Percentiles rank a stretch among this genome's conserved stretches.
Conservation (phyloP, 2,113 vertebrate species). For the Caranx ignobilis region DNA sequence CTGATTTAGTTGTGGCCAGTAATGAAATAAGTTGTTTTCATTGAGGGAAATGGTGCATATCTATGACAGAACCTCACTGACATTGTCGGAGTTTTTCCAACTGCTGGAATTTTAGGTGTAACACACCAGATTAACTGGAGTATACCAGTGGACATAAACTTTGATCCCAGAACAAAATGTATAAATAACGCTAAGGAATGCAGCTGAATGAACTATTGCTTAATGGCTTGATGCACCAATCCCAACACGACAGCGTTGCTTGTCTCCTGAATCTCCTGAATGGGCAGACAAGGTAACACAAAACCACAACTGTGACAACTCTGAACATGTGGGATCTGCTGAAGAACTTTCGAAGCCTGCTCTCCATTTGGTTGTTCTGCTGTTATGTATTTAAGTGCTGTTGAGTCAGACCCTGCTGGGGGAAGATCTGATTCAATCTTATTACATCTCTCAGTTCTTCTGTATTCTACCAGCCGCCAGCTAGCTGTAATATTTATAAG, state of each 20-base stretch:
- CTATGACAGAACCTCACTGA: conserved; percentile 33
- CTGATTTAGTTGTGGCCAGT: conserved; percentile 52
- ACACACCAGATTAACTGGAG: conserved; percentile 8
- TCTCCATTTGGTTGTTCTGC: conserved; percentile 51
- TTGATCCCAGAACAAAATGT: conserved; percentile 25
- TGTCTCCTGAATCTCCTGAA: conserved; percentile 8
- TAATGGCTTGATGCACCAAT: conserved; percentile 28
- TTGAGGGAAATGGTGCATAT: conserved; percentile 23
- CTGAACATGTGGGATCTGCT: conserved; percentile 27
- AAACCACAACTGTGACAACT: conserved; percentile 40
- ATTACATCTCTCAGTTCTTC: conserved; percentile 15
- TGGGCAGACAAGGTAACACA: conserved; percentile 10
- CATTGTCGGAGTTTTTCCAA: neutral
- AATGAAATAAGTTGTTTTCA: conserved; percentile 46
- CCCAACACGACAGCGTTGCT: conserved; percentile 21
- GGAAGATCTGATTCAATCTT: conserved; percentile 12
- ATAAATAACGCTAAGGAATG: conserved; percentile 45
- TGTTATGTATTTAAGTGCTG: conserved; percentile 47
- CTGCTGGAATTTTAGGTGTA: conserved; percentile 37
- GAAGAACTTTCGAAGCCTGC: conserved; percentile 14
- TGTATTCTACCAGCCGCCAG: conserved; percentile 32
- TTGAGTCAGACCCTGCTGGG: conserved; percentile 41
- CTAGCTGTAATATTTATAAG: conserved; percentile 64
- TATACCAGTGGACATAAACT: conserved; percentile 18
- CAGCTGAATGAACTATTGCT: conserved; percentile 47